These are phyloP conservation scores for Aythya baeri DNA, from an alignment of 2,113 vertebrate species.

Conservation along the genomic window DNA sequence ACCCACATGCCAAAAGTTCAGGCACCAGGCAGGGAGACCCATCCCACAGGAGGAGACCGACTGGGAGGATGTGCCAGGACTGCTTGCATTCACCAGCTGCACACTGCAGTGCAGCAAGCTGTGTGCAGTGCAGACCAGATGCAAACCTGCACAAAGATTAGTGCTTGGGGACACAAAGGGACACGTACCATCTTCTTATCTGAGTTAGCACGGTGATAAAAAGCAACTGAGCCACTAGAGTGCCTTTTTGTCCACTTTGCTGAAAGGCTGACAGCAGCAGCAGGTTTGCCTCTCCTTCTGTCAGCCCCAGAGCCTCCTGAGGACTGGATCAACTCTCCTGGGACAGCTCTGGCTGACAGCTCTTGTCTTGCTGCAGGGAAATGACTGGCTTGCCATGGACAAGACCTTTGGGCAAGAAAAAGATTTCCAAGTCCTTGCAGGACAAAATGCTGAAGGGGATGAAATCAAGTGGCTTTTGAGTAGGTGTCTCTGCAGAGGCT, in stretches of 20 bases:
- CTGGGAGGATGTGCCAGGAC: too few species aligned
- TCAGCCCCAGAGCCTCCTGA: not conserved
- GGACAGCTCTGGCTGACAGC: not conserved
- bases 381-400: not conserved
- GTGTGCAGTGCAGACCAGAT: not conserved
- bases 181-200: not conserved
- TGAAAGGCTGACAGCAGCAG: not conserved
- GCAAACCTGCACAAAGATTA: not conserved
- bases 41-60: not conserved
- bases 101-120: not conserved
- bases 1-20: accelerated
- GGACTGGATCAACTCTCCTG: not conserved
- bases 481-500: not conserved
- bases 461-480: not conserved
- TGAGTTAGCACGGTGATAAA: not conserved
- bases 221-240: not conserved
- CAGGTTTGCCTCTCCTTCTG: not conserved
- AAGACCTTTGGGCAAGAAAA: not conserved
- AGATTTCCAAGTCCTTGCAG: not conserved
- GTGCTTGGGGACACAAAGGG: not conserved
- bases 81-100: accelerated
- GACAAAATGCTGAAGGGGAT: not conserved
- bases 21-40: accelerated
- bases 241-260: not conserved
- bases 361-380: not conserved